A percentile compares a stretch with the other conserved stretches of the same genome.
phyloP scores from a whole-genome alignment of 2,797 vertebrate species.

The Phataginus tricuspis region DNA sequence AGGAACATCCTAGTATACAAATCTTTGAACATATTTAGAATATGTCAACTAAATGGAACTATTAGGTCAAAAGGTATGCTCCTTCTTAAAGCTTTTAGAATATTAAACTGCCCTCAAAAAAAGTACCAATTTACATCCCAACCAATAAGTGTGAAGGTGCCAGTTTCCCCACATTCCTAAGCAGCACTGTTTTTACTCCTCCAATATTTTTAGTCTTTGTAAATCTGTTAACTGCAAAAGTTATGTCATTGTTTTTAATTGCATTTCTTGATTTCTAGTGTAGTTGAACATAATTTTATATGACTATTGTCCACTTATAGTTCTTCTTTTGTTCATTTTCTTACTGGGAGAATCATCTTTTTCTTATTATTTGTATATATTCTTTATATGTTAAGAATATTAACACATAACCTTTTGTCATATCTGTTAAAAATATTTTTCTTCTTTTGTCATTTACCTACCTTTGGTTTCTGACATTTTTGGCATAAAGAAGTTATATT shows the following conservation, averaged over 20 bases:
- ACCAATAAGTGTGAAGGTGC: background rate
- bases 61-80: background rate
- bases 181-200: background rate
- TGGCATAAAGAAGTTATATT: background rate
- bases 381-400: background rate
- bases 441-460: slow-evolving; percentile 29
- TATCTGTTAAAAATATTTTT: background rate
- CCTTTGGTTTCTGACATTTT: background rate
- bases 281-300: background rate
- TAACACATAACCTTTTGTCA: background rate
- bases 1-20: background rate
- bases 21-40: background rate
- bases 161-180: background rate
- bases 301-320: background rate
- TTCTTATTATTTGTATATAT: background rate
- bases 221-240: background rate
- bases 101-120: background rate
- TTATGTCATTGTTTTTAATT: background rate
- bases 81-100: background rate
- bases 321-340: slow-evolving; percentile 40
- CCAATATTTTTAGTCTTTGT: background rate
- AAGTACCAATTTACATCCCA: background rate
- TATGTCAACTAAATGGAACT: background rate
- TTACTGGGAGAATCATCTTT: background rate
- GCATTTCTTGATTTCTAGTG: slow-evolving; percentile 10